Percentiles rank a stretch among this genome's conserved stretches.
Conservation (phyloP, 2,113 vertebrate genomes). For the Pedionomus torquatus region DNA sequence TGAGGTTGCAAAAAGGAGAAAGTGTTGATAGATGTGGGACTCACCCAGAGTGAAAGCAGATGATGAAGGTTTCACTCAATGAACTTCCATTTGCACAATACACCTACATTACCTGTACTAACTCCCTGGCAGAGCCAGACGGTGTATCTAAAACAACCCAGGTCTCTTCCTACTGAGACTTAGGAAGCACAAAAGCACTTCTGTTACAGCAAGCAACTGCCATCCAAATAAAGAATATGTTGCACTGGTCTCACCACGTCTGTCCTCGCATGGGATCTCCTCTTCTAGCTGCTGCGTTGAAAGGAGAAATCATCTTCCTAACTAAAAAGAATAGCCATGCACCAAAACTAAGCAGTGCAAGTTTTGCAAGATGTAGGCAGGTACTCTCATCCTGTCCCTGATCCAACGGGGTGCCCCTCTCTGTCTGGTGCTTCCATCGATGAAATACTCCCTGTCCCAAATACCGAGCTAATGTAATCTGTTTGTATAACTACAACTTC, state of each 20-base stretch:
- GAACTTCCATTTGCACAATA: background rate
- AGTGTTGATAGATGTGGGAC: background rate
- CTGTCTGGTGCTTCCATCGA: accelerated
- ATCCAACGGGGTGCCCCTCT: background rate
- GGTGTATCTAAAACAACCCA: background rate
- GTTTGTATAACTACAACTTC: background rate
- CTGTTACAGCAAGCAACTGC: background rate
- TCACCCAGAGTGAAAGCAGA: background rate
- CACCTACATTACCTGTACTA: background rate
- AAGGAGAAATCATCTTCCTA: background rate
- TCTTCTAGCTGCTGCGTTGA: background rate
- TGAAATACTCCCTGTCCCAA: background rate
- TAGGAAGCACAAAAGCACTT: background rate
- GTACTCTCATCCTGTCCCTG: background rate
- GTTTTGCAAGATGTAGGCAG: background rate
- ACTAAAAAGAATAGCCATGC: accelerated
- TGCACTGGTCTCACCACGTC: background rate
- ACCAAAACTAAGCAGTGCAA: background rate
- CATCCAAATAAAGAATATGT: background rate
- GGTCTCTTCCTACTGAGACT: background rate
- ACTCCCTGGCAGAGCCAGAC: background rate
- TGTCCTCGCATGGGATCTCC: background rate
- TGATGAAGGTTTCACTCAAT: background rate
- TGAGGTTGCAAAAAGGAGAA: background rate
- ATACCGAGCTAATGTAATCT: background rate